phyloP scores from a whole-genome alignment of 2,888 invertebrate genomes.

The Drosophila nr. perissopoda region DNA sequence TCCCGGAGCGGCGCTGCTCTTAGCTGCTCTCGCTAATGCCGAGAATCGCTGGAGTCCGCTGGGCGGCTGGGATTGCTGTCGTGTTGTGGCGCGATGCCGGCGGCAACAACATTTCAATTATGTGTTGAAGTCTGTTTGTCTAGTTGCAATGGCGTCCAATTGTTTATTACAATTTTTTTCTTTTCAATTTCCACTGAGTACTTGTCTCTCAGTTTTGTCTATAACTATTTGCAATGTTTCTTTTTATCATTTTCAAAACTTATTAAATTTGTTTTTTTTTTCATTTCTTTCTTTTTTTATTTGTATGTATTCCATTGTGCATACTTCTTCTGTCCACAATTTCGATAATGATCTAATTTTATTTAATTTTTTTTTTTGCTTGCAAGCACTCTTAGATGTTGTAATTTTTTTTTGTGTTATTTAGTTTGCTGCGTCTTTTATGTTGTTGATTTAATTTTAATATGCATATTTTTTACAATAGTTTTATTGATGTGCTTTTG shows the following conservation, averaged over 20 bases:
- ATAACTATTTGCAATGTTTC: slow-evolving; percentile 31
- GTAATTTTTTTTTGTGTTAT: slow-evolving; percentile 39
- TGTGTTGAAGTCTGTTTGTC: slow-evolving; percentile 57
- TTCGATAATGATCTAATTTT: slow-evolving; percentile 16
- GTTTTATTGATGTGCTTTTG: slow-evolving; percentile 51
- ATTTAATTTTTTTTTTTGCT: slow-evolving; percentile 8
- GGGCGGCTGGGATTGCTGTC: slow-evolving; percentile 19
- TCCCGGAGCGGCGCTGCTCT: slow-evolving; percentile 22
- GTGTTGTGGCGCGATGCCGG: slow-evolving; percentile 31
- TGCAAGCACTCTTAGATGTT: slow-evolving; percentile 23
- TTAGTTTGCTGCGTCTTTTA: slow-evolving; percentile 66
- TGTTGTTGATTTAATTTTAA: slow-evolving; percentile 80
- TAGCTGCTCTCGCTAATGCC: slow-evolving; percentile 41
- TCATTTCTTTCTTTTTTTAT: background rate
- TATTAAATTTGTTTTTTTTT: slow-evolving; percentile 21
- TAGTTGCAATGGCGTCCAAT: slow-evolving; percentile 51
- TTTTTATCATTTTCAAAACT: slow-evolving; percentile 31
- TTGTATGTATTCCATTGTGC: slow-evolving; percentile 14
- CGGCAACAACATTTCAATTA: slow-evolving; percentile 63
- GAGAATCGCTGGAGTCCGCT: slow-evolving; percentile 49
- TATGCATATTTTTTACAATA: slow-evolving; percentile 48
- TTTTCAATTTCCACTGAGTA: background rate
- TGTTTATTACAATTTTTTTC: background rate
- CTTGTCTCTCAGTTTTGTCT: slow-evolving; percentile 1
- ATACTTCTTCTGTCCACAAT: slow-evolving; percentile 23